Percentiles rank a stretch among this genome's conserved stretches.
Conservation (phyloP, 2,113 vertebrate species). For the Archocentrus centrarchus region DNA sequence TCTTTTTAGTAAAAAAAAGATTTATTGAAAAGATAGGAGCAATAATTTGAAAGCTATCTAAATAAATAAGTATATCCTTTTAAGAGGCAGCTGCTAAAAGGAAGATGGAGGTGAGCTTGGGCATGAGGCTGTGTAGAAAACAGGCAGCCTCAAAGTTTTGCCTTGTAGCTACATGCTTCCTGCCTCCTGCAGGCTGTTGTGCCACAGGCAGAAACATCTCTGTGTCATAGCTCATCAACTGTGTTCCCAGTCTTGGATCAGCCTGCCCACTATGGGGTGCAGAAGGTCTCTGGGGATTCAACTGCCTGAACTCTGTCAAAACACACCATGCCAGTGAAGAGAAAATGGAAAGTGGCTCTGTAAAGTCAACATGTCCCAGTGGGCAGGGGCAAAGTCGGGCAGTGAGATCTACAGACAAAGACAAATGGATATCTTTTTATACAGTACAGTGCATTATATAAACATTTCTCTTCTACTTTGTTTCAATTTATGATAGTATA, state of each 20-base stretch:
- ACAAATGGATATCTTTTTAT: not conserved
- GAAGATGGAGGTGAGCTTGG: slow-evolving; percentile 10
- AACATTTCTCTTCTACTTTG: not conserved
- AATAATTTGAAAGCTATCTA: not conserved
- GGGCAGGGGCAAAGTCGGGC: not conserved
- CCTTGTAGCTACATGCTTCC: slow-evolving; percentile 28
- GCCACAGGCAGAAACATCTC: slow-evolving; percentile 58
- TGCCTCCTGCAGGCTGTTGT: slow-evolving; percentile 44
- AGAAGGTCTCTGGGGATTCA: not conserved
- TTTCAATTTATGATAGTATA: not conserved
- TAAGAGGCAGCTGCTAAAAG: not conserved
- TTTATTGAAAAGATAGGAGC: not conserved
- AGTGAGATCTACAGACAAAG: not conserved
- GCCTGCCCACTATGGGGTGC: not conserved
- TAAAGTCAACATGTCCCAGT: slow-evolving; percentile 28
- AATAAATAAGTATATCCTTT: not conserved
- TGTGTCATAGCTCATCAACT: slow-evolving; percentile 21
- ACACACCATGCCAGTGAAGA: not conserved
- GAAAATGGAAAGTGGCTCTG: slow-evolving; percentile 27
- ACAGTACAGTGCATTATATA: not conserved
- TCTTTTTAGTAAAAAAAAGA: not conserved
- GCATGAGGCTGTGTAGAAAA: not conserved
- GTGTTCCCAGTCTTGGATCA: slow-evolving; percentile 22
- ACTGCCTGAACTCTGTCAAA: slow-evolving; percentile 35
- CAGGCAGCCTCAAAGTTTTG: slow-evolving; percentile 44